Conservation (phyloP, 2,797 vertebrate genomes). For the Mycteria americana region DNA sequence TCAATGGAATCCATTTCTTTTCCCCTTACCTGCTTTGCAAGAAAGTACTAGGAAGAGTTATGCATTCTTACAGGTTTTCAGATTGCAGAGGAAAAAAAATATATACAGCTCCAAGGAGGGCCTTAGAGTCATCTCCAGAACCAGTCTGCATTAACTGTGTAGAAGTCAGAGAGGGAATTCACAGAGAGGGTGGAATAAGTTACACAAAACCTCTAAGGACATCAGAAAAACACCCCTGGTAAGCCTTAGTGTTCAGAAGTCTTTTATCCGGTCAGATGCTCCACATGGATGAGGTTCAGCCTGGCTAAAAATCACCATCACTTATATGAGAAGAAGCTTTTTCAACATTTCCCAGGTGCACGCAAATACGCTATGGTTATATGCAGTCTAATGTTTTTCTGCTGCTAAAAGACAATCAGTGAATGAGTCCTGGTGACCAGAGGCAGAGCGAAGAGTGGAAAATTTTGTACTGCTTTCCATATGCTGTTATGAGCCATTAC, state of each 20-base stretch:
- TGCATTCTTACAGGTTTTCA: not conserved
- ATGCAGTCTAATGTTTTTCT: not conserved
- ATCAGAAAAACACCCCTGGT: not conserved
- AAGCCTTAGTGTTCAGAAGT: not conserved
- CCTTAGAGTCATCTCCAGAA: not conserved
- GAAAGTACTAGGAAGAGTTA: not conserved
- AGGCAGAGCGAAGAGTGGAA: not conserved
- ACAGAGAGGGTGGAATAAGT: not conserved
- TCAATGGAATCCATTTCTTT: not conserved
- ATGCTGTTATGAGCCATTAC: not conserved
- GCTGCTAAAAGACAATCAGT: not conserved
- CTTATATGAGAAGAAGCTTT: not conserved
- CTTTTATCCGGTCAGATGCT: not conserved
- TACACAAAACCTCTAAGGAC: not conserved
- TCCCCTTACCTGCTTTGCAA: not conserved
- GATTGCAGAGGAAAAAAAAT: not conserved
- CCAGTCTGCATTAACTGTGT: not conserved
- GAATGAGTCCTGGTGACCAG: not conserved
- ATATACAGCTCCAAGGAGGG: not conserved
- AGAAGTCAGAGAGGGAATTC: not conserved
- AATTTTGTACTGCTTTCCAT: not conserved
- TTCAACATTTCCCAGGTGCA: not conserved
- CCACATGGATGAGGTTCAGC: not conserved
- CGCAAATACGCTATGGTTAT: not conserved
- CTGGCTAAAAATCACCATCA: not conserved